Conservation (phyloP, 2,888 invertebrate species). For the Lagria hirta region DNA sequence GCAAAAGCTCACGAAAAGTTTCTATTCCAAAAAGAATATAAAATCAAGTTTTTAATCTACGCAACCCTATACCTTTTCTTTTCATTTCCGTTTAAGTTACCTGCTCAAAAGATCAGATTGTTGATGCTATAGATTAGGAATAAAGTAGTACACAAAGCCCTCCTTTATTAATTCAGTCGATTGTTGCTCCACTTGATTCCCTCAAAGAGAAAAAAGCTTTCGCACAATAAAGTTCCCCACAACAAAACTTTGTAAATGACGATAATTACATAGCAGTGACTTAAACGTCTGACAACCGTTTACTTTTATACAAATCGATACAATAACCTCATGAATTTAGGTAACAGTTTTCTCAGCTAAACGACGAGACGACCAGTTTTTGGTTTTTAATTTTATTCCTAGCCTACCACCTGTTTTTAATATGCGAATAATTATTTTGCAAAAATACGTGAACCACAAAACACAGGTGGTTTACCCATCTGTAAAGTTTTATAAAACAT, state of each 20-base stretch:
- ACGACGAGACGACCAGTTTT: too few relatives aligned
- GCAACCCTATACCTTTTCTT: slow-evolving; percentile 9
- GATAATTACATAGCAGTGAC: slow-evolving; percentile 19
- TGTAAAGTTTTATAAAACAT: too few relatives aligned
- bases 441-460: too few relatives aligned
- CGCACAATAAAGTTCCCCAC: slow-evolving; percentile 25
- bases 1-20: too few relatives aligned
- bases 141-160: slow-evolving; percentile 21
- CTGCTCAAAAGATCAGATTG: slow-evolving; percentile 24
- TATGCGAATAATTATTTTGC: too few relatives aligned
- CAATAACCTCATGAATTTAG: slow-evolving; percentile 7
- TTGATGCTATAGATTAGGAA: slow-evolving; percentile 26
- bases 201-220: slow-evolving; percentile 21
- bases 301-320: slow-evolving; percentile 16
- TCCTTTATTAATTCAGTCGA: slow-evolving; percentile 26
- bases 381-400: too few relatives aligned
- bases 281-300: slow-evolving; percentile 14
- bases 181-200: slow-evolving; percentile 25
- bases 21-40: too few relatives aligned
- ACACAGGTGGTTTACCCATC: too few relatives aligned
- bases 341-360: slow-evolving; percentile 6
- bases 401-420: too few relatives aligned
- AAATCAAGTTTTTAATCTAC: too few relatives aligned
- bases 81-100: slow-evolving; percentile 25
- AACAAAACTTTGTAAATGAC: slow-evolving; percentile 21